phyloP scores from a whole-genome alignment of 2,113 vertebrate species.

The Ceyx melanurus region DNA sequence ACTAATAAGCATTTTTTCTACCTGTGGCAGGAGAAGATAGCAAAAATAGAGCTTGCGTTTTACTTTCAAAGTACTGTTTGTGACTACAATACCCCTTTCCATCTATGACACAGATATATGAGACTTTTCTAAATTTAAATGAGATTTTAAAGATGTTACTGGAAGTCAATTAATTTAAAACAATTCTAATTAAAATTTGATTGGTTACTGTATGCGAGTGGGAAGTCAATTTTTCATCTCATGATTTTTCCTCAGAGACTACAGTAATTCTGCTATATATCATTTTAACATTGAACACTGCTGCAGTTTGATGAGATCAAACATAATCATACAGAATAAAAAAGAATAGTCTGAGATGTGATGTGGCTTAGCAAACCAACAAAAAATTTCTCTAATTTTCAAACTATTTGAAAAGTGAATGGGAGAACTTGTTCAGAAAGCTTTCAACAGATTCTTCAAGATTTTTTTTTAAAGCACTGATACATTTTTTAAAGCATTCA shows the following conservation, averaged over 20 bases:
- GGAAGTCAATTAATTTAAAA: conserved; percentile 36
- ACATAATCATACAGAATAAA: background rate
- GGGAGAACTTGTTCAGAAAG: background rate
- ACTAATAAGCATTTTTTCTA: background rate
- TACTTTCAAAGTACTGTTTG: background rate
- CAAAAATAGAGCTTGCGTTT: background rate
- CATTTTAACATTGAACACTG: background rate
- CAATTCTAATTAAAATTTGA: conserved; percentile 42
- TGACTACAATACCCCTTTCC: background rate
- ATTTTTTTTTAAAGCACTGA: background rate
- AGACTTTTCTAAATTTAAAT: background rate
- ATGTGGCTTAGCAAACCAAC: background rate
- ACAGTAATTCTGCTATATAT: background rate
- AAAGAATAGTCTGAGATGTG: background rate
- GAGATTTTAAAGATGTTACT: conserved; percentile 1
- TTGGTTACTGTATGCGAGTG: background rate
- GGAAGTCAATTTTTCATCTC: conserved; percentile 30
- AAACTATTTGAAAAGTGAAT: background rate
- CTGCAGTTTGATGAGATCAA: background rate
- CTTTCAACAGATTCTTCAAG: background rate
- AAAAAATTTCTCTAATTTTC: background rate
- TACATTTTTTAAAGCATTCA: background rate
- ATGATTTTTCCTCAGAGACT: conserved; percentile 1
- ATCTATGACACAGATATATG: background rate
- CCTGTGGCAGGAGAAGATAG: background rate